Conservation (phyloP, 2,113 vertebrate genomes). For the Aramus guarauna region DNA sequence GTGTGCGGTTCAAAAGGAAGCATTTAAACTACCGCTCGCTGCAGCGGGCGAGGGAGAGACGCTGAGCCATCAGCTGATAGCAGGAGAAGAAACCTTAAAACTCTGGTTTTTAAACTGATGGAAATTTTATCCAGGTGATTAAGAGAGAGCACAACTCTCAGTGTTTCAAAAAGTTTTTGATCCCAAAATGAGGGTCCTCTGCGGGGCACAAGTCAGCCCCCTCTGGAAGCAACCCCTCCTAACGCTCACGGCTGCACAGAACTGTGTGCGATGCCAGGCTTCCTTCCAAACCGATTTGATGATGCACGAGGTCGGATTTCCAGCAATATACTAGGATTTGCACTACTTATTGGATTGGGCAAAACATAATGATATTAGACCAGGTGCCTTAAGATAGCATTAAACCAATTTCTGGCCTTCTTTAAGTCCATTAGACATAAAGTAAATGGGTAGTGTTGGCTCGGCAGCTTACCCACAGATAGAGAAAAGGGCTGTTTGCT, state of each 20-base stretch:
- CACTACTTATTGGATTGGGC: background rate
- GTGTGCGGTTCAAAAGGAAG: background rate
- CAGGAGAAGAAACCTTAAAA: background rate
- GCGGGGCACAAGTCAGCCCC: background rate
- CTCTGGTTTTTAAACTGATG: background rate
- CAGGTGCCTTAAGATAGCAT: constrained; percentile 34
- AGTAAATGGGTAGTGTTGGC: background rate
- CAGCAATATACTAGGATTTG: background rate
- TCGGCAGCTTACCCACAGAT: background rate
- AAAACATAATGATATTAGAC: background rate
- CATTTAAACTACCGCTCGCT: background rate
- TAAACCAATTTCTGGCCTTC: constrained; percentile 3
- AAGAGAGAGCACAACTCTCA: accelerated
- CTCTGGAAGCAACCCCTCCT: background rate
- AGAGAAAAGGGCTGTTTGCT: background rate
- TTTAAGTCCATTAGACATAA: background rate
- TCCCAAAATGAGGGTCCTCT: background rate
- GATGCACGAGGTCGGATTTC: background rate
- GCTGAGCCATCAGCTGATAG: background rate
- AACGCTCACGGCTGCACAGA: background rate
- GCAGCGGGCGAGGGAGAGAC: background rate
- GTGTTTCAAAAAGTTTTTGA: background rate
- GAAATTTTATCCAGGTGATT: background rate
- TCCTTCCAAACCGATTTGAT: background rate
- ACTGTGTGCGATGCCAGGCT: background rate